phyloP scores from a whole-genome alignment of 2,888 invertebrate species.

The Pseudococcus longispinus region DNA sequence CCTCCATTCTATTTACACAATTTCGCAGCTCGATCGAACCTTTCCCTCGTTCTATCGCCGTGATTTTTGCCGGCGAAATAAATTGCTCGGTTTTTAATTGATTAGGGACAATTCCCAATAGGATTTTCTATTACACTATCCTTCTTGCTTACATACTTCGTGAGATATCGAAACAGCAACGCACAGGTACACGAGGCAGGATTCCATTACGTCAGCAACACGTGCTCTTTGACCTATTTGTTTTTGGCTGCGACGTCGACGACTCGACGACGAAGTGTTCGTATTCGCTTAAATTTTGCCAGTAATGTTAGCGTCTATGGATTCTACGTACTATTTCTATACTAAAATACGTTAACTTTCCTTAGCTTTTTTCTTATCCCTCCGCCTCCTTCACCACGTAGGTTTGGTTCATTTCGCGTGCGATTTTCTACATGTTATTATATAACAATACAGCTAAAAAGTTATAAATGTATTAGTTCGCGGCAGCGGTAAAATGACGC shows the following conservation, averaged over 20 bases:
- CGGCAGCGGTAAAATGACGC: neutral
- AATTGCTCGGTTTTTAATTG: neutral
- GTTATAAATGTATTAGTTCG: neutral
- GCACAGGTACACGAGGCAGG: neutral
- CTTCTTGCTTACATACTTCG: neutral
- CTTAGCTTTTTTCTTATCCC: neutral
- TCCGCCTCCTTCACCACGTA: neutral
- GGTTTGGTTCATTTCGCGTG: neutral
- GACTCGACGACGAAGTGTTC: neutral
- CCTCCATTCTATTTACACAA: neutral
- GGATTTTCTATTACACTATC: neutral
- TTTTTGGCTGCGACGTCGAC: neutral
- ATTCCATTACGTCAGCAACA: slow-evolving; percentile 7
- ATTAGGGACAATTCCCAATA: neutral
- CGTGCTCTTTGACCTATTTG: slow-evolving; percentile 18
- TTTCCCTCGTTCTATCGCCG: neutral
- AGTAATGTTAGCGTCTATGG: neutral
- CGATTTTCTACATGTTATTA: neutral
- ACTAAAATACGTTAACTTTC: neutral
- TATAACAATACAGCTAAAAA: neutral
- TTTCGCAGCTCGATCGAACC: neutral
- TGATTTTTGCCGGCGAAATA: neutral
- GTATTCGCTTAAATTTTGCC: neutral
- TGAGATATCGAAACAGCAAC: neutral
- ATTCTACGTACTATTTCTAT: neutral